These are phyloP conservation scores for Laspeyria flexula DNA, from an alignment of 2,888 invertebrate species.

Conservation along the genomic window DNA sequence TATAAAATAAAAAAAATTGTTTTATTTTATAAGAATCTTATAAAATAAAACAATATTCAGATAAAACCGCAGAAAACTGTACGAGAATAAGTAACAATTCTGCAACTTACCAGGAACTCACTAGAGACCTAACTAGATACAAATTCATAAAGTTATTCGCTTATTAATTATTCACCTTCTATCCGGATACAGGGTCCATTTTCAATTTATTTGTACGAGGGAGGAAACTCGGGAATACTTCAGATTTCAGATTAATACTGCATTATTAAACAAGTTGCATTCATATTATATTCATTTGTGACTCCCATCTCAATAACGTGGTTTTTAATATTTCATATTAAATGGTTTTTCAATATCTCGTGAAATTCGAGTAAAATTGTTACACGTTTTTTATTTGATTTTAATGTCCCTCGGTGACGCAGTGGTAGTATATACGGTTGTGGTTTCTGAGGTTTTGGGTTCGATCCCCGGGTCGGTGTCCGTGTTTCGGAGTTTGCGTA, in stretches of 20 bases:
- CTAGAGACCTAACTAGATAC: conserved; percentile 18
- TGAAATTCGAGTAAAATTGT: too few species aligned
- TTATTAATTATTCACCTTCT: conserved; percentile 31
- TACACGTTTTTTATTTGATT: too few species aligned
- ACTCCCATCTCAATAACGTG: not conserved
- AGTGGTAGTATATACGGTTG: too few species aligned
- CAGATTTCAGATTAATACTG: conserved; percentile 42
- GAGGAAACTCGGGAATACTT: conserved; percentile 34
- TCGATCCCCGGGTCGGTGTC: too few species aligned
- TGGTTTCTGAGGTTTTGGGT: too few species aligned
- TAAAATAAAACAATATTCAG: too few species aligned
- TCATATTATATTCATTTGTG: conserved; percentile 27
- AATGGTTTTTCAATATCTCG: too few species aligned
- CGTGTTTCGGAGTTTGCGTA: too few species aligned
- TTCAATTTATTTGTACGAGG: conserved; percentile 42
- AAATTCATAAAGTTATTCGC: conserved; percentile 39
- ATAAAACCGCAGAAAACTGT: not conserved
- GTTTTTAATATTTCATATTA: not conserved
- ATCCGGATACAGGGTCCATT: conserved; percentile 24
- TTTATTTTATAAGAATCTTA: too few species aligned
- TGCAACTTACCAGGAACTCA: not conserved
- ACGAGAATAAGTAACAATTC: not conserved
- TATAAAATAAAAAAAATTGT: too few species aligned
- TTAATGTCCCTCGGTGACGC: too few species aligned
- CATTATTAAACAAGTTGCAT: conserved; percentile 44